Conservation (phyloP, 2,888 invertebrate species). For the Aleiodes alternator region DNA sequence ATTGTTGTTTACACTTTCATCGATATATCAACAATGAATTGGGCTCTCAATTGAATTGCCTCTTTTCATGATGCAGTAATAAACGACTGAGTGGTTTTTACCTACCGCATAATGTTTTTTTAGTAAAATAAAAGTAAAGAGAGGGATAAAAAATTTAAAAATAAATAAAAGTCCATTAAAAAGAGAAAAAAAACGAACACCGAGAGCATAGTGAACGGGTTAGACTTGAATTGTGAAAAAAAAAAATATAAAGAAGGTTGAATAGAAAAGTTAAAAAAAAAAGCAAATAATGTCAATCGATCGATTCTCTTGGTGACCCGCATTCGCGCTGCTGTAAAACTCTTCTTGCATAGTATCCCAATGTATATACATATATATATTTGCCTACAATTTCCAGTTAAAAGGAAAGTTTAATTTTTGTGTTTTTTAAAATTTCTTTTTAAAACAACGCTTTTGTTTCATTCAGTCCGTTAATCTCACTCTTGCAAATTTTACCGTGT, state of each 20-base stretch:
- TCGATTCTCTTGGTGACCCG: conserved; percentile 40
- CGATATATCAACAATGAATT: too few species aligned
- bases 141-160: conserved; percentile 10
- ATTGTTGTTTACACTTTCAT: too few species aligned
- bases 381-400: conserved; percentile 11
- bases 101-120: too few species aligned
- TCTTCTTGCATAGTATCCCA: background rate
- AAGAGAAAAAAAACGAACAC: conserved; percentile 43
- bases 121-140: background rate
- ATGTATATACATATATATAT: conserved; percentile 12
- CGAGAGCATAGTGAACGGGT: background rate
- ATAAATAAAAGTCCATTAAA: conserved; percentile 21
- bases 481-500: background rate
- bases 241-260: conserved; percentile 14
- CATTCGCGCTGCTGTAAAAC: conserved; percentile 20
- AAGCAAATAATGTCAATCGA: conserved; percentile 37
- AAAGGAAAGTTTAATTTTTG: conserved; percentile 3
- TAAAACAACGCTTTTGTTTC: conserved; percentile 7
- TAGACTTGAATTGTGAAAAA: conserved; percentile 26
- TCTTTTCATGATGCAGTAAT: too few species aligned
- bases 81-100: background rate
- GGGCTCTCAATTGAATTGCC: too few species aligned
- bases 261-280: conserved; percentile 8
- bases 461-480: background rate
- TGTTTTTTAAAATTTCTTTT: background rate